Base-by-base conservation (phyloP, 2,888 invertebrate genomes). In the Drosophila rubida region DNA sequence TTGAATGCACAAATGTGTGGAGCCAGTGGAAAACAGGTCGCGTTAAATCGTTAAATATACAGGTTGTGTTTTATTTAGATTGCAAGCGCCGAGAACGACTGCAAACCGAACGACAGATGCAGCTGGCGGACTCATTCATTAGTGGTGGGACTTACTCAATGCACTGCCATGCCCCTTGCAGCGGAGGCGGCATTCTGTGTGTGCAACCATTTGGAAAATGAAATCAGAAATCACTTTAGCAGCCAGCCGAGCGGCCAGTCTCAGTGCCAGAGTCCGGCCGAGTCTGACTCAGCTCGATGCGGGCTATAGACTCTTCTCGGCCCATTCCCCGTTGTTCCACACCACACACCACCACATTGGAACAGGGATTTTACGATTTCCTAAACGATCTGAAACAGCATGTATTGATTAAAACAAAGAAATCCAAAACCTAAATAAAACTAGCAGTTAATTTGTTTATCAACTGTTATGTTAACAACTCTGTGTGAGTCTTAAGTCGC, bases 151-250 rank as follows among this genome's bases (percentile, higher is more conserved):
- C 42, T 41, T 44, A 44, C 27, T 14, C 48, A 37, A 39, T 69
- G 70, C 69, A 73, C 4, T 42, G 50, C 50, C 44, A 65, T 53
- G 54, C 65, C 61, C 57, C 32, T 32, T 49, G 5, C 8, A n/a
- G 53, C 44, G 4, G 54, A 25, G 49, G 37, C 42, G 72, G 79
- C 71, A 67, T 69, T 81, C 72, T 75, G 72, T 72, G 70, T 77
- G 77, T 72, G 61, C 86, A 85, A 54, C 78, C 83, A 79, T 68
- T 82, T 69, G 88, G 80, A 85, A 83, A 83, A 87, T 87, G 42
- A 85, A 83, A 79, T 87, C 82, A 69, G 71, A 85, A 79, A 72
- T 82, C 86, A 60, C 70, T 72, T 78, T 63, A 70, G 71, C 76
- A 77, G 70, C 71, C 69, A 73, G 62, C 55, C 59, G 66, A 37